Conservation (phyloP, 2,113 vertebrate genomes). For the Myrmecophaga tridactyla region DNA sequence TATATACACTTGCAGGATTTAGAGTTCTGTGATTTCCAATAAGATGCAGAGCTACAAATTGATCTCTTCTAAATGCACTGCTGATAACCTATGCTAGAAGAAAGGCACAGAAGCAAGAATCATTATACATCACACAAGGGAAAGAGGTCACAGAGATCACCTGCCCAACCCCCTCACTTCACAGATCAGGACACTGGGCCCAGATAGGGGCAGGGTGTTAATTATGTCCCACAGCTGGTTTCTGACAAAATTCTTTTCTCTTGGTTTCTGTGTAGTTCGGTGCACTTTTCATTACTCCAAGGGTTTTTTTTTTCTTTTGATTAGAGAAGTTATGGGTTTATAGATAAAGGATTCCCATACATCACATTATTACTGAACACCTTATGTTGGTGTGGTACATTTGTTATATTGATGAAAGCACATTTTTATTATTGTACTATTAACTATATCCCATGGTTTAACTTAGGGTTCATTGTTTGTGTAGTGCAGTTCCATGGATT, state of each 20-base stretch:
- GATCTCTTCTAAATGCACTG: neutral
- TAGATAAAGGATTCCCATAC: too few relatives aligned
- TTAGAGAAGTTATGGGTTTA: too few relatives aligned
- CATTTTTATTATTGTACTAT: too few relatives aligned
- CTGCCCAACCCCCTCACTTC: neutral
- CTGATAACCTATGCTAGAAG: neutral
- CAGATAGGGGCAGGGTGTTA: neutral
- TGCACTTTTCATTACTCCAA: neutral
- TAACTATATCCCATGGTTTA: too few relatives aligned
- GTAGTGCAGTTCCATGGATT: too few relatives aligned
- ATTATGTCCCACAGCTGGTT: neutral
- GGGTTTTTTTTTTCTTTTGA: neutral
- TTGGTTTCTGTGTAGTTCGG: neutral
- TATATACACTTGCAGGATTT: neutral
- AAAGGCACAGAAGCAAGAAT: neutral
- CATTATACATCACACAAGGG: neutral
- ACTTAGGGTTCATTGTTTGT: too few relatives aligned
- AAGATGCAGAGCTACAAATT: neutral
- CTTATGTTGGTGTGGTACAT: too few relatives aligned
- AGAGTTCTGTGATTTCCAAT: conserved; percentile 13
- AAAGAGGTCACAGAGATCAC: neutral
- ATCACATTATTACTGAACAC: too few relatives aligned
- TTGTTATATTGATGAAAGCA: too few relatives aligned
- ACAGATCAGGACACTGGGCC: neutral
- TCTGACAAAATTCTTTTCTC: neutral